A percentile compares a stretch with the other conserved stretches of the same genome.
Evolutionary conservation across 2,888 invertebrate genomes (phyloP).

Genomic region (Chymomyza procnemis): DNA sequence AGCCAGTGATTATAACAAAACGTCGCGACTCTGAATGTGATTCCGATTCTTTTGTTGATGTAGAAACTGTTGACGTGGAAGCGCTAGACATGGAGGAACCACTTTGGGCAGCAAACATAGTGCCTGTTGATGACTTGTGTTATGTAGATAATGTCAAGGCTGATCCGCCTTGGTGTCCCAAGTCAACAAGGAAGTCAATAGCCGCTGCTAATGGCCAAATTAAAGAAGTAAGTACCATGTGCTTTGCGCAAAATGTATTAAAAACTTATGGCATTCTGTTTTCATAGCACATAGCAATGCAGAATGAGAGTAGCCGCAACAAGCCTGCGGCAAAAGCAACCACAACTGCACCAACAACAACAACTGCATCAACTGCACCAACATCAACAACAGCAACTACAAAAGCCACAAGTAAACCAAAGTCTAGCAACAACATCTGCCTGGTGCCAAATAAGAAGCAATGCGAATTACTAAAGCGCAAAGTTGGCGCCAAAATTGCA

Average conservation of each 20-base stretch:
- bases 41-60: conserved; percentile 77
- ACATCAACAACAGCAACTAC: too few species aligned
- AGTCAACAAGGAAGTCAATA: conserved; percentile 41
- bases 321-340: conserved; percentile 13
- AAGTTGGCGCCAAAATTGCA: conserved; percentile 63
- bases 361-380: conserved; percentile 4
- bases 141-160: conserved; percentile 72
- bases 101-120: conserved; percentile 16
- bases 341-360: conserved; percentile 10
- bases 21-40: conserved; percentile 69
- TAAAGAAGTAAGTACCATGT: conserved; percentile 62
- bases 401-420: conserved; percentile 44
- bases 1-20: conserved; percentile 25
- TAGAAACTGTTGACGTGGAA: conserved; percentile 76
- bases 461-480: conserved; percentile 67
- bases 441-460: conserved; percentile 75
- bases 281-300: conserved; percentile 47
- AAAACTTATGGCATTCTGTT: conserved; percentile 6
- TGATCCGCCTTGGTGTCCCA: conserved; percentile 77
- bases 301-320: conserved; percentile 11
- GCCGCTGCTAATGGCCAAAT: neutral
- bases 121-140: conserved; percentile 43
- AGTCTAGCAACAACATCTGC: conserved; percentile 58
- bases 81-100: conserved; percentile 71
- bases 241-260: neutral